Percentiles rank a stretch among this genome's conserved stretches.
Evolutionary conservation across 2,888 invertebrate genomes (phyloP).

Genomic region (Protodeltote pygarga): DNA sequence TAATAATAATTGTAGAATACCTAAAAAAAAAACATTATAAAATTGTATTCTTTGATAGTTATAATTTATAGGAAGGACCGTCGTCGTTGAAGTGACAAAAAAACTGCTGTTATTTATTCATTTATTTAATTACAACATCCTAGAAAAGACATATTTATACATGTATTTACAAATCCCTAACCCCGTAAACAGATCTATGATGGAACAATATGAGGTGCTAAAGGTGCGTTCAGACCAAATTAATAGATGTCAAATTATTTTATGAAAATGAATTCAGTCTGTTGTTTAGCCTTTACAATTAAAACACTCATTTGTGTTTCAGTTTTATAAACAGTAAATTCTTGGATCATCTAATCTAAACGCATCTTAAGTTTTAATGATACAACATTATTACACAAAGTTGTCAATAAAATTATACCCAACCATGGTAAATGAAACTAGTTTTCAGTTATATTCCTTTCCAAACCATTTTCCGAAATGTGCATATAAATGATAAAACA

Average conservation of each 20-base stretch:
- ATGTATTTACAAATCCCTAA: conserved; percentile 61
- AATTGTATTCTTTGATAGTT: too few relatives aligned
- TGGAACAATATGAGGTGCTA: conserved; percentile 30
- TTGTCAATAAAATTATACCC: conserved; percentile 11
- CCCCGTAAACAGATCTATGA: conserved; percentile 56
- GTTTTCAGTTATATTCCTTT: conserved; percentile 7
- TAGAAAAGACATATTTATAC: conserved; percentile 51
- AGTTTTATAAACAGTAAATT: too few relatives aligned
- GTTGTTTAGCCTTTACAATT: too few relatives aligned
- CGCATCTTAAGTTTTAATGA: conserved; percentile 25
- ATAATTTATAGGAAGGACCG: too few relatives aligned
- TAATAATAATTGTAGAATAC: conserved; percentile 23
- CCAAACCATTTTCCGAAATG: conserved; percentile 22
- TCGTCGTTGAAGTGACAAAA: too few relatives aligned
- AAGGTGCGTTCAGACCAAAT: too few relatives aligned
- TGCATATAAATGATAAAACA: conserved; percentile 31
- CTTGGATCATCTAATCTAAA: too few relatives aligned
- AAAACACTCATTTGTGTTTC: too few relatives aligned
- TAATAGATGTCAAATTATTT: too few relatives aligned
- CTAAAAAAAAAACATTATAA: too few relatives aligned
- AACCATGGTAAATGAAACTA: conserved; percentile 13
- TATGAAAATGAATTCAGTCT: too few relatives aligned
- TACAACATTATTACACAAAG: conserved; percentile 19
- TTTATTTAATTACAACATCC: conserved; percentile 44
- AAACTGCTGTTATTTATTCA: conserved; percentile 25